Conservation (phyloP, 2,113 vertebrate species). For the Dicrurus megarhynchus region DNA sequence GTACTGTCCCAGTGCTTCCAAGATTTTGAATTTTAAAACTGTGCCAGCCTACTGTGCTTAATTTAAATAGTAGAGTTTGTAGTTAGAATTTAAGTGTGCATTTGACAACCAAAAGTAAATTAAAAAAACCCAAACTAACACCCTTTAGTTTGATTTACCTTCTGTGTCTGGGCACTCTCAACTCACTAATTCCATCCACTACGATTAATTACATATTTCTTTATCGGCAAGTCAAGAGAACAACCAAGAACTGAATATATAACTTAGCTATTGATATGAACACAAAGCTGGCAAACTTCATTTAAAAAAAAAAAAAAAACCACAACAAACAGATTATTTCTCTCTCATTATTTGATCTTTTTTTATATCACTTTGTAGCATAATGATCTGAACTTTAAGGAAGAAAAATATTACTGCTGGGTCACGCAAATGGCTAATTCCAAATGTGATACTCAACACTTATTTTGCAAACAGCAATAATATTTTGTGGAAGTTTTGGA, state of each 20-base stretch:
- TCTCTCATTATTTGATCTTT: background rate
- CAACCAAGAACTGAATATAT: background rate
- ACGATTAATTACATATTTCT: background rate
- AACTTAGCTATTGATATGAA: background rate
- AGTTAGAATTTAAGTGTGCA: background rate
- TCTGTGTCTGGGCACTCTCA: background rate
- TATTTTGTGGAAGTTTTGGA: background rate
- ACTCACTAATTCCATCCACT: background rate
- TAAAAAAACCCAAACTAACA: accelerated
- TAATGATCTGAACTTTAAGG: background rate
- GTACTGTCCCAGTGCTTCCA: background rate
- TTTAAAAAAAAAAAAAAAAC: too few relatives aligned
- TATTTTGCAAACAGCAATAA: background rate
- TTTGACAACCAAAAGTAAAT: background rate
- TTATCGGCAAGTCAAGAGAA: background rate
- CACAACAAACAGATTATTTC: too few relatives aligned
- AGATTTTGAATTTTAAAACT: background rate
- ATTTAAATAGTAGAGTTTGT: background rate
- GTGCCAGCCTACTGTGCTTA: background rate
- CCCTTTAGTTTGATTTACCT: background rate
- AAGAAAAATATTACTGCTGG: background rate
- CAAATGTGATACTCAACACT: background rate
- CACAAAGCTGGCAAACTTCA: background rate
- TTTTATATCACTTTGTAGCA: background rate
- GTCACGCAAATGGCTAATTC: background rate